These are phyloP conservation scores for Pollenia labialis DNA, from an alignment of 2,888 invertebrate genomes.

Conservation along the genomic window DNA sequence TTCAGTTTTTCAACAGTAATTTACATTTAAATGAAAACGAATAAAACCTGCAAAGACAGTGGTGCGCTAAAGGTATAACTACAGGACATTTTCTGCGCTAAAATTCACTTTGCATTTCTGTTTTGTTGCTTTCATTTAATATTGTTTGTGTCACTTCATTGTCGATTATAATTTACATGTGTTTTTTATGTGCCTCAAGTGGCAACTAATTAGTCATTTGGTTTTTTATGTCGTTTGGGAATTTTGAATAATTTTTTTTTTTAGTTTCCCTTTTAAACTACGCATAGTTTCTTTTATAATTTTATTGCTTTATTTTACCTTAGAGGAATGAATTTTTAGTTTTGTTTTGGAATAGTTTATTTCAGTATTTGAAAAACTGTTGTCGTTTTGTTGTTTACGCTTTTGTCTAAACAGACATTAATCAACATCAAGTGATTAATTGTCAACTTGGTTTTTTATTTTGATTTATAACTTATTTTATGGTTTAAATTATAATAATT, in stretches of 20 bases:
- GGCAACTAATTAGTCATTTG: slow-evolving; percentile 47
- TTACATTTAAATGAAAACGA: slow-evolving; percentile 60
- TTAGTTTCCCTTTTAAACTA: neutral
- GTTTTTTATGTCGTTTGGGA: slow-evolving; percentile 17
- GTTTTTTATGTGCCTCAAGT: slow-evolving; percentile 23
- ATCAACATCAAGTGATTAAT: neutral
- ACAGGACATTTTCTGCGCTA: neutral
- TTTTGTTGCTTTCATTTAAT: neutral
- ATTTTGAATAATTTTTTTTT: neutral
- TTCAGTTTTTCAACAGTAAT: slow-evolving; percentile 54
- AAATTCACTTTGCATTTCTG: neutral
- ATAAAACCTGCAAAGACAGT: slow-evolving; percentile 22
- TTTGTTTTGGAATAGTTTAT: neutral
- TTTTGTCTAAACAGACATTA: slow-evolving; percentile 1
- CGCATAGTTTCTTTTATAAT: neutral
- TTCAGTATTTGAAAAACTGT: slow-evolving; percentile 14
- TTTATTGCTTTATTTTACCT: neutral
- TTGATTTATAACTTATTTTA: slow-evolving; percentile 30
- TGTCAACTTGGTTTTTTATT: neutral
- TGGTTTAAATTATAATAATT: neutral
- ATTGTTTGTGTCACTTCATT: neutral
- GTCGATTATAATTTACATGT: slow-evolving; percentile 10
- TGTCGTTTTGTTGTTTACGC: neutral
- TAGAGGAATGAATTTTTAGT: slow-evolving; percentile 12
- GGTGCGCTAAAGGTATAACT: slow-evolving; percentile 1